Evolutionary conservation across 2,797 vertebrate species (phyloP).

Genomic region (Liparis tanakae): DNA sequence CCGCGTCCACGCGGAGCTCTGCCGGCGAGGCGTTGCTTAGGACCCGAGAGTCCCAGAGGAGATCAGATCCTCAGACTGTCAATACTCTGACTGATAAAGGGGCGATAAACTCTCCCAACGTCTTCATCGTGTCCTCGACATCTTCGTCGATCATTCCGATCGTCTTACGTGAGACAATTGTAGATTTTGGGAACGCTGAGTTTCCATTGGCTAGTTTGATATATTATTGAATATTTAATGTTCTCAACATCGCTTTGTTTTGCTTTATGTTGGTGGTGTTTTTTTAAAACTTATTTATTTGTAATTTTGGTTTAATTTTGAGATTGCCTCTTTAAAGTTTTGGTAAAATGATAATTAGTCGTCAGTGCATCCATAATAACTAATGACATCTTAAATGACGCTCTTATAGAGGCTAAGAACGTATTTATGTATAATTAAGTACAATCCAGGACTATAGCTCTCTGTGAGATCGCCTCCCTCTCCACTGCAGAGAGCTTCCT

Average conservation of each 20-base stretch:
- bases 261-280: neutral
- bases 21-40: conserved; percentile 47
- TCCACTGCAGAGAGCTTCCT: conserved; percentile 43
- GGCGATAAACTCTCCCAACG: neutral
- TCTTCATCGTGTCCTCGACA: neutral
- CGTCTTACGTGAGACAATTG: neutral
- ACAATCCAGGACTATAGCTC: neutral
- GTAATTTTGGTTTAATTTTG: neutral
- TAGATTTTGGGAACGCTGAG: neutral
- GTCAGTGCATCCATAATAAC: neutral
- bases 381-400: neutral
- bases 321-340: neutral
- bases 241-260: neutral
- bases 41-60: neutral
- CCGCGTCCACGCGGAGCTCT: conserved; percentile 29
- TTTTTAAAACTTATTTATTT: neutral
- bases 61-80: neutral
- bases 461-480: neutral
- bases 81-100: neutral
- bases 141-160: neutral
- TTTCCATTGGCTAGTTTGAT: neutral
- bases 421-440: too few species aligned
- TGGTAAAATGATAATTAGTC: neutral
- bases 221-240: neutral
- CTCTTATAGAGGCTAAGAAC: neutral